Evolutionary conservation across 2,113 vertebrate genomes (phyloP).

Genomic region (Lepisosteus oculatus): DNA sequence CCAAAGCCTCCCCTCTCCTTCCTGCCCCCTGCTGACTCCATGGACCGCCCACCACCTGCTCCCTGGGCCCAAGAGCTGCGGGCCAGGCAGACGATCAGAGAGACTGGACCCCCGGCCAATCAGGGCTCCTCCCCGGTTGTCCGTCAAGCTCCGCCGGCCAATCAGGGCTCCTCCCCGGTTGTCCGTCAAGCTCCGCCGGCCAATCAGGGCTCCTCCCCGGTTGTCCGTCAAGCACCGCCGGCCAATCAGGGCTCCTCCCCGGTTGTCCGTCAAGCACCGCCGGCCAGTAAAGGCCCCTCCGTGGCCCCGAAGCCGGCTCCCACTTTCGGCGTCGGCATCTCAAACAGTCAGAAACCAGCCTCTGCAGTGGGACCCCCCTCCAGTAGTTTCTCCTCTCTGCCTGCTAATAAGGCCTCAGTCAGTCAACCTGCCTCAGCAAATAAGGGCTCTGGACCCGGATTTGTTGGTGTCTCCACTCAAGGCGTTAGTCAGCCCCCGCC

Average conservation of each 20-base stretch:
- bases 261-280: conserved; percentile 17
- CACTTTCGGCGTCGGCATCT: background rate
- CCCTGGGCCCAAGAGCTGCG: conserved; percentile 74
- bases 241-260: conserved; percentile 38
- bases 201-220: conserved; percentile 42
- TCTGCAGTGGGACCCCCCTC: no score
- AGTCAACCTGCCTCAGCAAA: no score
- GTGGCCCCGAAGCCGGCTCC: conserved; percentile 46
- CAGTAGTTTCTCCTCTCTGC: no score
- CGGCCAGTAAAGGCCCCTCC: conserved; percentile 41
- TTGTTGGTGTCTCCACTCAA: no score
- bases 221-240: conserved; percentile 32
- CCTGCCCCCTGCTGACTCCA: conserved; percentile 68
- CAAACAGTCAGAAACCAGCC: no score
- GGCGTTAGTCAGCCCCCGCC: conserved; percentile 16
- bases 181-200: background rate
- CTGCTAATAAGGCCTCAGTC: no score
- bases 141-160: conserved; percentile 33
- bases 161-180: conserved; percentile 36
- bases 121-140: conserved; percentile 33
- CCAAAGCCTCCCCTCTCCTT: conserved; percentile 71
- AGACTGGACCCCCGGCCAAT: conserved; percentile 35
- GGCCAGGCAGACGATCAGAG: conserved; percentile 56
- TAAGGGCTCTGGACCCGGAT: no score
- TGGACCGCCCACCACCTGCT: conserved; percentile 65